Evolutionary conservation across 1,140 invertebrate genomes (phyloP).

Genomic region (Lutraria rhynchaena): DNA sequence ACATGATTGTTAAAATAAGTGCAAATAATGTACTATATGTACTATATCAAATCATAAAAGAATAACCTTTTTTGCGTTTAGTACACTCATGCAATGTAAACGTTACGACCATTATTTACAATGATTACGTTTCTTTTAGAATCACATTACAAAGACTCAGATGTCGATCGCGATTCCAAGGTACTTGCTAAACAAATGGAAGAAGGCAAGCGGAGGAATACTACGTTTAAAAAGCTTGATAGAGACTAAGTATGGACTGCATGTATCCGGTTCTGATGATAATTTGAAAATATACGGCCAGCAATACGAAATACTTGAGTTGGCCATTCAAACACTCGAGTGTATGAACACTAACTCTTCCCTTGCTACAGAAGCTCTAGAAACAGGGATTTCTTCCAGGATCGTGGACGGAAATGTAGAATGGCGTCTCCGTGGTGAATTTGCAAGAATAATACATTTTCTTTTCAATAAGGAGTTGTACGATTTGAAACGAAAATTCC

Average conservation of each 20-base stretch:
- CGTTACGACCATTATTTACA: not conserved
- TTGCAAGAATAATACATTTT: slow-evolving; percentile 20
- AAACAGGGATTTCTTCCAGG: slow-evolving; percentile 12
- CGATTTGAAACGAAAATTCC: slow-evolving; percentile 14
- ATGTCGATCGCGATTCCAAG: slow-evolving; percentile 15
- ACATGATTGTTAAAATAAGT: no score
- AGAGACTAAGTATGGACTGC: slow-evolving; percentile 19
- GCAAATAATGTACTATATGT: no score
- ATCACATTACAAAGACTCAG: not conserved
- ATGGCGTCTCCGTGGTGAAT: slow-evolving; percentile 33
- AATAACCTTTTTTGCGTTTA: not conserved
- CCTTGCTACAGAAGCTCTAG: no score
- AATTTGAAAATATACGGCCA: slow-evolving; percentile 38
- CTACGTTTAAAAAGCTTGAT: not conserved
- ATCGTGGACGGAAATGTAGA: slow-evolving; percentile 19
- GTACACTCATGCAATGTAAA: not conserved
- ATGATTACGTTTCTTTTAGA: not conserved
- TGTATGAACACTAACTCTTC: slow-evolving; percentile 12
- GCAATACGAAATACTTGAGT: slow-evolving; percentile 27
- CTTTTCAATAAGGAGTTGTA: slow-evolving; percentile 24
- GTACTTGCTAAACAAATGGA: slow-evolving; percentile 40
- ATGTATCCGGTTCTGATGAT: slow-evolving; percentile 16
- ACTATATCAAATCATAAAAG: no score
- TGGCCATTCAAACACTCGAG: slow-evolving; percentile 41
- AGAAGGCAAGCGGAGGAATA: slow-evolving; percentile 15